Percentiles rank a stretch among this genome's conserved stretches.
Evolutionary conservation across 2,797 vertebrate species (phyloP).

Genomic region (Distichodus sexfasciatus): DNA sequence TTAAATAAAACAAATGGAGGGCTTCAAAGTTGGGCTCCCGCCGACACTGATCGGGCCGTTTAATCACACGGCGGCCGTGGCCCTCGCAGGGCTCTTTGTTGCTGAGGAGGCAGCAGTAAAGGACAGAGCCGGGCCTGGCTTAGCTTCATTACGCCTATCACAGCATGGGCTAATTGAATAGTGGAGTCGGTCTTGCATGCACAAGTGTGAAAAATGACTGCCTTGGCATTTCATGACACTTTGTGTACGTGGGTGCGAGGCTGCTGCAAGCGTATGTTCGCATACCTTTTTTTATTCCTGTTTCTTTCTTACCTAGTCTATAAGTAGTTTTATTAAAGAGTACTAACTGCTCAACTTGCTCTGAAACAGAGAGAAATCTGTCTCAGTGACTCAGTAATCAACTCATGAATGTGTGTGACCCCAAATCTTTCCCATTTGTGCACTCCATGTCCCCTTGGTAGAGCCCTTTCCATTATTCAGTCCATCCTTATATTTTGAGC

Average conservation of each 20-base stretch:
- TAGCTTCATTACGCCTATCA: slow-evolving; percentile 52
- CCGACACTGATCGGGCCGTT: slow-evolving; percentile 44
- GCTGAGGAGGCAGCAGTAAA: slow-evolving; percentile 37
- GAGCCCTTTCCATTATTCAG: neutral
- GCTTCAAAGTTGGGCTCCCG: slow-evolving; percentile 40
- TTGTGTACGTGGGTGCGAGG: slow-evolving; percentile 12
- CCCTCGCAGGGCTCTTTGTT: slow-evolving; percentile 19
- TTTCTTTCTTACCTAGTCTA: neutral
- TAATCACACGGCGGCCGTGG: slow-evolving; percentile 38
- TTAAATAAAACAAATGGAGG: slow-evolving; percentile 44
- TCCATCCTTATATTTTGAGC: too few relatives aligned
- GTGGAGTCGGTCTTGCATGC: slow-evolving; percentile 42
- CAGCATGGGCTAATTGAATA: slow-evolving; percentile 56
- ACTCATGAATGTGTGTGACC: neutral
- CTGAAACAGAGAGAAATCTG: neutral
- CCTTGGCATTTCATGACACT: slow-evolving; percentile 54
- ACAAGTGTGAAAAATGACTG: slow-evolving; percentile 55
- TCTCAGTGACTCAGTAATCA: neutral
- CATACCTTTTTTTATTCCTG: neutral
- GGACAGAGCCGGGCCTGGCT: slow-evolving; percentile 28
- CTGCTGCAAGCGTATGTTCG: slow-evolving; percentile 4
- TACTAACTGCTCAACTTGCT: neutral
- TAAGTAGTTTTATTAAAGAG: neutral
- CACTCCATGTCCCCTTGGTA: neutral
- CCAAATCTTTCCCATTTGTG: neutral